Base-by-base conservation (phyloP, 2,888 invertebrate genomes). In the Hirudinaria manillensis region DNA sequence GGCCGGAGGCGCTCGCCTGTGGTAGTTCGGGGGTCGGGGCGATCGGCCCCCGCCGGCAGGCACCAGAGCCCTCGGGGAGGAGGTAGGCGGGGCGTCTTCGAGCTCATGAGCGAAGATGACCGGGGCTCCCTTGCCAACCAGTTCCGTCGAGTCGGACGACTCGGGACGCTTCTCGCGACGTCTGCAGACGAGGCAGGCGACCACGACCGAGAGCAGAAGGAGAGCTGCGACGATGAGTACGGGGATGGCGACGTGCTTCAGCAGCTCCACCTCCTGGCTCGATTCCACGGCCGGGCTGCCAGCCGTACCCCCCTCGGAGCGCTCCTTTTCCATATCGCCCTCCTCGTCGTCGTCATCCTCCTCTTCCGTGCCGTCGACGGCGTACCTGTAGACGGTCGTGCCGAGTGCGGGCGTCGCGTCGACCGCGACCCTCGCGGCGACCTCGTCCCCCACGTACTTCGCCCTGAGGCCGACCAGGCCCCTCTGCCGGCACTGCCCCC, bases 31-130 rank as follows among this genome's bases (percentile, higher is more conserved):
- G 19, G 73, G 73, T 24, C 56, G n/a, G 38, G 73, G 73, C 1
- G 73, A 73, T 1, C 32, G n/a, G 2, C 55, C 45, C 1, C 38
- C 70, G 7, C 38, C 24, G 24, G 61, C 27, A 34, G 68, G 32
- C 36, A 73, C 61, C 36, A 73, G 36, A 29, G 73, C 61, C n/a
- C 65, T 29, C 29, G 72, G 72, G 16, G 53, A n/a, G 7, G 19
- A 61, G 13, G 72, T 7, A 1, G 53, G 32, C n/a, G 36, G 65
- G 27, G 56, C 34, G 6, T 73, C 73, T 10, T 73, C 56, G 13
- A 73, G 38, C 36, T 73, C 73, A 36, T 73, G 73, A 0, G 73
- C 73, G 36, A 73, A 73, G n/a, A 73, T 73, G 32, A 73, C 73
- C 19, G 73, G 73, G 13, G 73, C 56, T 6, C 73, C 73, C n/a